Evolutionary conservation across 2,888 invertebrate species (phyloP).

Genomic region (Branchipolynoe longqiensis): DNA sequence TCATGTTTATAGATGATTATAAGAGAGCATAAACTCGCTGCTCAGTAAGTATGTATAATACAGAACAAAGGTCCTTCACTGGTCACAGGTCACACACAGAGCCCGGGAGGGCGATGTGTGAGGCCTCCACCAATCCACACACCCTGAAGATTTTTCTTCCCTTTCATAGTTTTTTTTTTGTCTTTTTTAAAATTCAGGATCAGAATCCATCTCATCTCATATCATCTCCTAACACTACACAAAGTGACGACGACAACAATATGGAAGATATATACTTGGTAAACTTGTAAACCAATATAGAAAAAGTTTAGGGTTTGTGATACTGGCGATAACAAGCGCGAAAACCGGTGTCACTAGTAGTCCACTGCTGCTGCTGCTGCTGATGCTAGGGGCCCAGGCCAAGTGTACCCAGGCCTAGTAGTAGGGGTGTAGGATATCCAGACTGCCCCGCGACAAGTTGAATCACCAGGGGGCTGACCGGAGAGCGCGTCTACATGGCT

Average conservation of each 20-base stretch:
- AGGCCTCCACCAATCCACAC: too few relatives aligned
- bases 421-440: background rate
- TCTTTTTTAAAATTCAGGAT: too few relatives aligned
- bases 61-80: background rate
- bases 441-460: background rate
- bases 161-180: too few relatives aligned
- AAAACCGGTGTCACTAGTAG: slow-evolving; percentile 15
- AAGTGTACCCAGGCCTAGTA: background rate
- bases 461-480: background rate
- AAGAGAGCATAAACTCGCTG: slow-evolving; percentile 39
- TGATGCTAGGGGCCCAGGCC: background rate
- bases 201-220: slow-evolving; percentile 19
- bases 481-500: slow-evolving; percentile 13
- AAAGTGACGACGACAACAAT: slow-evolving; percentile 57
- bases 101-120: too few relatives aligned
- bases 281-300: slow-evolving; percentile 58
- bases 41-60: slow-evolving; percentile 48
- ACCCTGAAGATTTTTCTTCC: too few relatives aligned
- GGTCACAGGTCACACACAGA: too few relatives aligned
- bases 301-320: slow-evolving; percentile 53
- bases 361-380: background rate
- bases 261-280: slow-evolving; percentile 54
- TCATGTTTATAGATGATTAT: slow-evolving; percentile 19
- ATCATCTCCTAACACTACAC: slow-evolving; percentile 53
- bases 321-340: slow-evolving; percentile 2